Evolutionary conservation across 2,797 vertebrate genomes (phyloP).

Genomic region (Urophycis tenuis): DNA sequence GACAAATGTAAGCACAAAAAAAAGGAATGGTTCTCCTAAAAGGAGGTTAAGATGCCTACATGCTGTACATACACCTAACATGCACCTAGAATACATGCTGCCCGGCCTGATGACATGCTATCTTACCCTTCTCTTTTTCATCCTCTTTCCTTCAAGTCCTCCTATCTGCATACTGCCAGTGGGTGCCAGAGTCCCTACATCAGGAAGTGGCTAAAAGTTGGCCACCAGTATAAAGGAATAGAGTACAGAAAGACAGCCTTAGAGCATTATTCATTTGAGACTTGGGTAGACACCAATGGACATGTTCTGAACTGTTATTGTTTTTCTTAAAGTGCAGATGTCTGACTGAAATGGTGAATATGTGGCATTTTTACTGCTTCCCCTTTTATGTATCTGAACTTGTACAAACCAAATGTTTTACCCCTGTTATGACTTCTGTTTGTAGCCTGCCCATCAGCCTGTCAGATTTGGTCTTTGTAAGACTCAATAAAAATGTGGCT

Average conservation of each 20-base stretch:
- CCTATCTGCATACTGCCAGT: slow-evolving; percentile 80
- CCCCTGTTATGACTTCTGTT: slow-evolving; percentile 20
- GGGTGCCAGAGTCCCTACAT: slow-evolving; percentile 84
- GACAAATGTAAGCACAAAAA: slow-evolving; percentile 75
- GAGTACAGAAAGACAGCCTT: neutral
- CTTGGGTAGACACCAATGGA: neutral
- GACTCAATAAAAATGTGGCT: slow-evolving; percentile 56
- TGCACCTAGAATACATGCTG: no score
- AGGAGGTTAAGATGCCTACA: no score
- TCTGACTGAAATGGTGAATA: no score
- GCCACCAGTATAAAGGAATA: slow-evolving; percentile 71
- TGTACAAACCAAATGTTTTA: slow-evolving; percentile 29
- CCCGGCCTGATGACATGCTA: neutral
- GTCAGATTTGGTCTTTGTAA: slow-evolving; percentile 64
- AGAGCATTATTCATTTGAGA: neutral
- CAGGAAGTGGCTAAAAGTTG: slow-evolving; percentile 71
- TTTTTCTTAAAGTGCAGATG: no score
- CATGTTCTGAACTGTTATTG: no score
- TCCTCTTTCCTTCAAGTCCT: slow-evolving; percentile 74
- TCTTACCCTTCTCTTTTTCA: slow-evolving; percentile 18
- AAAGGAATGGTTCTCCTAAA: neutral
- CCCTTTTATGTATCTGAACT: slow-evolving; percentile 35
- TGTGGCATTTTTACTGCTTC: slow-evolving; percentile 20
- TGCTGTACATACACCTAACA: slow-evolving; percentile 5
- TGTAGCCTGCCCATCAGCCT: slow-evolving; percentile 18